Base-by-base conservation (phyloP, 2,888 invertebrate genomes). In the Eupeodes luniger region DNA sequence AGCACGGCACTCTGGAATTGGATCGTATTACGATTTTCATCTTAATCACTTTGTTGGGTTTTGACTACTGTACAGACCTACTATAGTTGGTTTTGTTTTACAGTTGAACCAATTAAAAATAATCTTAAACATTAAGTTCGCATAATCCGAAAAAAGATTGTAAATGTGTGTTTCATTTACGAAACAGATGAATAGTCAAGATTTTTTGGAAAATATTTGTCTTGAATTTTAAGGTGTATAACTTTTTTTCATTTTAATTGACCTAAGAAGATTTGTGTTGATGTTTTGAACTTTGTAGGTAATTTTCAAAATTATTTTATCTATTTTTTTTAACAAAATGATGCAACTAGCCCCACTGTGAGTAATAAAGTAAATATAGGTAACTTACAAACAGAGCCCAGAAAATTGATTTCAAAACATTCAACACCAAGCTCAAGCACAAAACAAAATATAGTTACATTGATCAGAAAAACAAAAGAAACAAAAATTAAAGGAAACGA, bases 401-500 rank as follows among this genome's bases (percentile, higher is more conserved):
- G 74, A 80, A 88, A 88, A 88, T 77, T 88, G 84, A 88, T 84
- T 78, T 51, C 77, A 64, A 72, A 87, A 87, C 86, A 87, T 83
- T 72, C 75, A 80, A 87, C 79, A 72, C 70, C 59, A 66, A 76
- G 70, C 36, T 40, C 40, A 40, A 40, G 9, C 6, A 40, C 5
- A 40, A 47, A 36, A 66, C 55, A 67, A 27, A 61, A 77, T 72
- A 86, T 27, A 80, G 61, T 61, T 76, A 70, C 80, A 66, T 47
- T 12, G n/a, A 40, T 36, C 11, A 16, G 62, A 57, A 44, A 70
- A 77, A 66, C n/a, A 9, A 53, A 67, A 64, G 34, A 44, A 66
- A 11, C 14, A 55, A 57, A 5, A 64, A 57, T 27, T 49, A 16
- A 66, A n/a, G 27, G 12, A 27, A 7, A 0, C 0, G 49, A 16